Evolutionary conservation across 2,888 invertebrate genomes (phyloP).

Genomic region (Carabus problematicus): DNA sequence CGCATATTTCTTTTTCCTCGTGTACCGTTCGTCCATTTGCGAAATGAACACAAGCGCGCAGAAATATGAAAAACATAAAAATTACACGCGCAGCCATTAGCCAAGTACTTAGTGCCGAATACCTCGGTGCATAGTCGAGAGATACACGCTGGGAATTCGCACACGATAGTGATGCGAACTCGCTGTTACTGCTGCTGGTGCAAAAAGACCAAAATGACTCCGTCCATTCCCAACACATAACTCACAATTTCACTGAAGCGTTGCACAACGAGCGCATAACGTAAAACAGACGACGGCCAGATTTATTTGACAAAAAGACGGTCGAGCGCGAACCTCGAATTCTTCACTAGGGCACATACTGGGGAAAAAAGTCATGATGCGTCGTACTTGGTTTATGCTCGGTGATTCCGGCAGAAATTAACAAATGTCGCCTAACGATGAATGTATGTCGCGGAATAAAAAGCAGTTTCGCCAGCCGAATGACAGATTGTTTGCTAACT

Average conservation of each 20-base stretch:
- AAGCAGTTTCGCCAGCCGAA: background rate
- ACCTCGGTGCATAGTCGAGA: conserved; percentile 20
- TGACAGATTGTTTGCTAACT: conserved; percentile 11
- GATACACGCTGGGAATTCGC: too few relatives aligned
- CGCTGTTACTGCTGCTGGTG: background rate
- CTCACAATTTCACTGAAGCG: conserved; percentile 45
- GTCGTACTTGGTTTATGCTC: conserved; percentile 12
- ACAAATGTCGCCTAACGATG: conserved; percentile 24
- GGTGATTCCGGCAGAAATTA: conserved; percentile 23
- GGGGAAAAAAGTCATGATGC: conserved; percentile 11
- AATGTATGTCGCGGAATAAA: conserved; percentile 15
- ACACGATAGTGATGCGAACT: conserved; percentile 3
- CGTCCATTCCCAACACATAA: conserved; percentile 44
- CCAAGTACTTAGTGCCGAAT: conserved; percentile 27
- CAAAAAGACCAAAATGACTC: background rate
- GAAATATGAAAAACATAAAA: conserved; percentile 38
- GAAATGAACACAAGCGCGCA: background rate
- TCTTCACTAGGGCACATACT: conserved; percentile 12
- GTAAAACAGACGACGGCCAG: conserved; percentile 20
- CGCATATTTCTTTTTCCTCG: background rate
- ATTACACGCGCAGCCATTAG: conserved; percentile 30
- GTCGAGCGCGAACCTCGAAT: conserved; percentile 27
- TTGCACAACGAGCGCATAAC: conserved; percentile 26
- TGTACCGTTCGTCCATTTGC: background rate
- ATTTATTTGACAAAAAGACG: conserved; percentile 39